phyloP scores from a whole-genome alignment of 2,797 vertebrate species.

The Choloepus didactylus region DNA sequence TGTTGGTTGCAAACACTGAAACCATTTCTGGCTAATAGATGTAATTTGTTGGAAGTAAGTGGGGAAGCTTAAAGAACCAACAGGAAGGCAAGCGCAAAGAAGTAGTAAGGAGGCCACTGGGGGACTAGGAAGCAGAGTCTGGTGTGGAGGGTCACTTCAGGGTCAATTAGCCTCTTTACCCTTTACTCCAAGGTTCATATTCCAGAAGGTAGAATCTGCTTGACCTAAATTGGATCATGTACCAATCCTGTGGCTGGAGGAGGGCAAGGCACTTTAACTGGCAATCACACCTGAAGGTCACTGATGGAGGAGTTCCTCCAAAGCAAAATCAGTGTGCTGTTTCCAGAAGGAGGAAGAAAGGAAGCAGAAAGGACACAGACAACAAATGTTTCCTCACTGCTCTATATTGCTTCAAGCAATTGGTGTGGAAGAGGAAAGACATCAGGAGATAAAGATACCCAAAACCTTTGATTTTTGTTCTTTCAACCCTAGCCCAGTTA shows the following conservation, averaged over 20 bases:
- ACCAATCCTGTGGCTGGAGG: background rate
- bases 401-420: background rate
- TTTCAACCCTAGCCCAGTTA: background rate
- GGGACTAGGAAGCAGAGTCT: background rate
- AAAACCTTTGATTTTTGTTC: background rate
- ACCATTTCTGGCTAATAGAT: conserved; percentile 23
- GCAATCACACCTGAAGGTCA: background rate
- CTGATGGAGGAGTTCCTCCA: background rate
- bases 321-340: conserved; percentile 11
- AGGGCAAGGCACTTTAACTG: background rate
- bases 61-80: background rate
- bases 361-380: background rate
- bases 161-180: background rate
- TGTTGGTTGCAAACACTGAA: conserved; percentile 21
- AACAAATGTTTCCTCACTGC: background rate
- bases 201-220: background rate
- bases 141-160: background rate
- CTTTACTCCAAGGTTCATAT: background rate
- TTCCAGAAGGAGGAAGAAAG: conserved; percentile 31
- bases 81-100: background rate
- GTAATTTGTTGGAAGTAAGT: background rate
- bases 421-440: background rate
- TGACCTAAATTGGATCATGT: background rate
- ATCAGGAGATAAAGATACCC: background rate
- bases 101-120: background rate